Conservation (phyloP, 2,888 invertebrate genomes). For the Molorchus minor region DNA sequence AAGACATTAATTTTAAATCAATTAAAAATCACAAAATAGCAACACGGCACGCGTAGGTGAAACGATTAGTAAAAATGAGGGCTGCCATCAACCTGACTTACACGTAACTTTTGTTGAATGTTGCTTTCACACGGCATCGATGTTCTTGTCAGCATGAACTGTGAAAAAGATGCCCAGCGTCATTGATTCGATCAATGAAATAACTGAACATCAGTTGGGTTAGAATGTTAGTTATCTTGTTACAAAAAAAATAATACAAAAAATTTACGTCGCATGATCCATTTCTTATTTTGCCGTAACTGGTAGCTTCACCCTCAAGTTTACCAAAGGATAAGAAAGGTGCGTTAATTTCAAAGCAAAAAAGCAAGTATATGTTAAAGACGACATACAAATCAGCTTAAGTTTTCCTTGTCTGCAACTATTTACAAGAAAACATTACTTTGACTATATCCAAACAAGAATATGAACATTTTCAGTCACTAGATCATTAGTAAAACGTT, state of each 20-base stretch:
- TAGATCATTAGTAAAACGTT: no score
- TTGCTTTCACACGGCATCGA: conserved; percentile 85
- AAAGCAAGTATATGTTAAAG: neutral
- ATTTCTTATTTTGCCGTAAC: neutral
- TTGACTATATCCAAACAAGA: no score
- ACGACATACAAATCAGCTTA: neutral
- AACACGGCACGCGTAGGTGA: conserved; percentile 30
- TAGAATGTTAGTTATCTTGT: conserved; percentile 3
- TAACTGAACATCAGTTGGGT: conserved; percentile 4
- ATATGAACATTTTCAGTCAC: no score
- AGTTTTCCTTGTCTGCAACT: no score
- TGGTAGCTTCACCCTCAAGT: conserved; percentile 17
- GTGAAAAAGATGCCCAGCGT: no score
- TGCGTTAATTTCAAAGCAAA: conserved; percentile 3
- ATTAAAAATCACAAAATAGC: conserved; percentile 20
- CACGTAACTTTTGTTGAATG: conserved; percentile 90
- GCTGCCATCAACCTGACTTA: conserved; percentile 69
- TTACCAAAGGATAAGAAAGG: conserved; percentile 13
- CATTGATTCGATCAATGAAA: conserved; percentile 1
- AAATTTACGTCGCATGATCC: conserved; percentile 7
- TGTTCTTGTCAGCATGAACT: conserved; percentile 91
- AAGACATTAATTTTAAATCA: no score
- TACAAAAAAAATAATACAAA: conserved; percentile 9
- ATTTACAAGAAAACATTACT: no score
- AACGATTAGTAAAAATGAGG: conserved; percentile 43